Evolutionary conservation across 2,797 vertebrate species (phyloP).

Genomic region (Pelochelys cantorii): DNA sequence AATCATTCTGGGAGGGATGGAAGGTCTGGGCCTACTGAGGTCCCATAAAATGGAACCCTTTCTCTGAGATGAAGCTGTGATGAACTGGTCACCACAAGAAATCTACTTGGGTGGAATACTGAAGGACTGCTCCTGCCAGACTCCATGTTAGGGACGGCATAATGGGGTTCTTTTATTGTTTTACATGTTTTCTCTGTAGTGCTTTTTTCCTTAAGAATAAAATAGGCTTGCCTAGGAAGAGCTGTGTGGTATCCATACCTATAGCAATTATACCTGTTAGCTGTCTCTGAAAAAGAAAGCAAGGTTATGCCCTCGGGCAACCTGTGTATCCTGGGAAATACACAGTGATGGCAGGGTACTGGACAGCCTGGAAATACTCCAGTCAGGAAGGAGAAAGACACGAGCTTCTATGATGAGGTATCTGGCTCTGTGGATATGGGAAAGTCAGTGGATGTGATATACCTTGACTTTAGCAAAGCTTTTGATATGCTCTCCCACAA

Average conservation of each 20-base stretch:
- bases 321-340: not conserved
- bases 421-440: too few species aligned
- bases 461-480: too few species aligned
- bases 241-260: not conserved
- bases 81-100: not conserved
- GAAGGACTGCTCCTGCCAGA: not conserved
- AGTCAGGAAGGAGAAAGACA: not conserved
- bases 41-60: not conserved
- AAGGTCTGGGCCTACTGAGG: not conserved
- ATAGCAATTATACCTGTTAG: not conserved
- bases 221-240: not conserved
- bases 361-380: not conserved
- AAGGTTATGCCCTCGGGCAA: not conserved
- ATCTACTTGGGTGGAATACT: not conserved
- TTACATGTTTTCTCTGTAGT: not conserved
- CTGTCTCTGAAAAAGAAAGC: not conserved
- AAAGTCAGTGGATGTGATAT: too few species aligned
- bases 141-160: not conserved
- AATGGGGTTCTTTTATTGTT: not conserved
- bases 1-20: not conserved
- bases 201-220: not conserved
- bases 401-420: too few species aligned
- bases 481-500: too few species aligned
- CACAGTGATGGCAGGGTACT: not conserved
- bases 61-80: not conserved